Evolutionary conservation across 2,113 vertebrate genomes (phyloP).

Genomic region (Balaeniceps rex): DNA sequence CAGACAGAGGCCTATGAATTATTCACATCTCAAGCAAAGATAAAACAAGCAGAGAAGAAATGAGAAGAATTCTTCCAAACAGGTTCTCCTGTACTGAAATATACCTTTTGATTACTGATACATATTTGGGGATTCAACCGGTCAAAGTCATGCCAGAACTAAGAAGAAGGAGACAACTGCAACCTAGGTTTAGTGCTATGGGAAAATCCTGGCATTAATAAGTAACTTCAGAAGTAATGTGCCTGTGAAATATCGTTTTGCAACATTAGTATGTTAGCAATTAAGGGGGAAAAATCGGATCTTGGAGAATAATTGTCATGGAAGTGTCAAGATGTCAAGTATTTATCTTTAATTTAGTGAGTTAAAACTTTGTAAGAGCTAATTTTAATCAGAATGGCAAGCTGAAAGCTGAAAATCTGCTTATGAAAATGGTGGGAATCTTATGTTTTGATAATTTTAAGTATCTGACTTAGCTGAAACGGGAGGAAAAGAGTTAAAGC

Average conservation of each 20-base stretch:
- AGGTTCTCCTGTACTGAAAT: conserved; percentile 79
- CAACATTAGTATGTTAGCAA: conserved; percentile 62
- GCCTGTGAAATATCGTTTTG: conserved; percentile 69
- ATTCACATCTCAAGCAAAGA: conserved; percentile 85
- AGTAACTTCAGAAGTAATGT: conserved; percentile 77
- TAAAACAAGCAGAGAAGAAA: conserved; percentile 83
- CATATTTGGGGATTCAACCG: conserved; percentile 66
- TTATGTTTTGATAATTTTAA: conserved; percentile 5
- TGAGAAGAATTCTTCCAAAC: conserved; percentile 81
- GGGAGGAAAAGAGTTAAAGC: conserved; percentile 12
- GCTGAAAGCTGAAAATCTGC: not conserved
- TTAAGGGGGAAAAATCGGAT: conserved; percentile 40
- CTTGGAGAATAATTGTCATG: not conserved
- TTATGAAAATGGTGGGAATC: not conserved
- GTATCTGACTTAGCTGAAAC: not conserved
- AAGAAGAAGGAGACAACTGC: conserved; percentile 63
- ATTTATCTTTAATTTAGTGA: conserved; percentile 20
- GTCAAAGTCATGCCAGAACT: conserved; percentile 69
- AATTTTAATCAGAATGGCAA: not conserved
- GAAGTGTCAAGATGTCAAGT: not conserved
- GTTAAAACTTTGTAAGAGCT: not conserved
- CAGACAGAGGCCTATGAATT: conserved; percentile 87
- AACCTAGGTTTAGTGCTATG: conserved; percentile 65
- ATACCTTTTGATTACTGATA: conserved; percentile 80
- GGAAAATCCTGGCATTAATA: conserved; percentile 79